These are phyloP conservation scores for Stenichneumon culpator DNA, from an alignment of 2,888 invertebrate species.

Conservation along the genomic window DNA sequence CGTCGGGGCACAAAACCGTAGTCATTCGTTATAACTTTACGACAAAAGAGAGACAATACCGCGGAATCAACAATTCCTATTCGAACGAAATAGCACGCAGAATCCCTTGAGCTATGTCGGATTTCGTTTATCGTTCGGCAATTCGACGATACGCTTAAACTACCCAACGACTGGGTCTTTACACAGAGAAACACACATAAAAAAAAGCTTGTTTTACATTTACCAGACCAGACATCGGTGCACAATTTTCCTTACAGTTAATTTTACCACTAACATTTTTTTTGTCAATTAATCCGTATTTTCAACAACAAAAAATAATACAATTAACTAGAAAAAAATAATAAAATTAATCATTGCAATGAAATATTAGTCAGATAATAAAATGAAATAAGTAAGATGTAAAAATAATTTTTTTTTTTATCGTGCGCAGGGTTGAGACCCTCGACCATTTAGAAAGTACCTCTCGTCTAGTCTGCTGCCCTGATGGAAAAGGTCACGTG, in stretches of 20 bases:
- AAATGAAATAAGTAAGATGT: too few relatives aligned
- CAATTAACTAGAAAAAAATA: background rate
- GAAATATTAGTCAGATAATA: background rate
- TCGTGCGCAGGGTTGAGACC: conserved; percentile 20
- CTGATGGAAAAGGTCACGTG: conserved; percentile 79
- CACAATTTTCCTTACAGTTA: too few relatives aligned
- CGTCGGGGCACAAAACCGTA: too few relatives aligned
- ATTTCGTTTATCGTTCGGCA: too few relatives aligned
- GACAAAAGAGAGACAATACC: too few relatives aligned
- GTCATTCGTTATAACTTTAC: too few relatives aligned
- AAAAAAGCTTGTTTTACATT: too few relatives aligned
- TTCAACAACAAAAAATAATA: background rate
- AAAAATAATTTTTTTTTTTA: too few relatives aligned
- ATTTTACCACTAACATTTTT: background rate
- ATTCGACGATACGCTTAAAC: too few relatives aligned
- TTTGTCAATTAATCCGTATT: background rate
- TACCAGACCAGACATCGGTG: too few relatives aligned
- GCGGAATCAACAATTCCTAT: background rate
- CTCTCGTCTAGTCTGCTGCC: conserved; percentile 71
- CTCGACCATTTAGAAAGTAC: conserved; percentile 55
- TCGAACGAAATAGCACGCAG: background rate
- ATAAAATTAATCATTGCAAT: background rate
- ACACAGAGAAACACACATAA: too few relatives aligned
- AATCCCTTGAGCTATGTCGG: background rate
- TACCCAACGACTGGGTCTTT: too few relatives aligned